Evolutionary conservation across 2,113 vertebrate species (phyloP), one percentile per base, ranked within the genome.

Genomic region (Cyprinodon tularosa): DNA sequence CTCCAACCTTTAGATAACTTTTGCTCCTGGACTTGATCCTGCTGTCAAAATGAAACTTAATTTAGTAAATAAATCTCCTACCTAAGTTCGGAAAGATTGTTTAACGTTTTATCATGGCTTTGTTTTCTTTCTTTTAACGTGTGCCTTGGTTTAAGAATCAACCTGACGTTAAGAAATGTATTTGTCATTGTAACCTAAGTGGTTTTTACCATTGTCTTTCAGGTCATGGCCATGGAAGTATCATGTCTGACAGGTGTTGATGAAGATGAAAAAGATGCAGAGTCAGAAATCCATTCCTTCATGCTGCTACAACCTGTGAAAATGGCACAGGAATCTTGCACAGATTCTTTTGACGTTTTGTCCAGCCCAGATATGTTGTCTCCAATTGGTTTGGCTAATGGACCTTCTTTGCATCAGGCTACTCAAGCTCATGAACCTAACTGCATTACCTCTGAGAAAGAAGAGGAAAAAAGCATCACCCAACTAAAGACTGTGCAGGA

Each of bases 401-500:
- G 96, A 94, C 96, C 96, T 91, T 95, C 96, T 94, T 95, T 94
- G 78, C 95, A 95, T 88, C 94, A 95, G 94, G 92, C 94, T 86
- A 92, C 95, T 92, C 85, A 94, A 89, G 95, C 94, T 87, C 95
- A 96, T 78, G 94, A 93, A 91, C 94, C 94, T 65, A 94, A 94
- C 89, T 94, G 94, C 91, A 94, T 94, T 81, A 94, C 89, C 83
- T 92, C 92, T 84, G 87, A 95, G 59, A 96, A 94, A 84, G 94
- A 95, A 86, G 96, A 96, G 61, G 95, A 96, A 95, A 97, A 96
- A 95, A 96, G 96, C 93, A 94, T 96, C 92, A 95, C 94, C 71
- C 95, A 95, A 88, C 93, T 95, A 87, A 95, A 97, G 91, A 95
- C 94, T 42, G 95, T 96, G 78, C 95, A 96, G 80, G 95, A 96